Percentiles rank a stretch among this genome's conserved stretches.
Evolutionary conservation across 2,888 invertebrate genomes (phyloP).

Genomic region (Zonitis immaculata): DNA sequence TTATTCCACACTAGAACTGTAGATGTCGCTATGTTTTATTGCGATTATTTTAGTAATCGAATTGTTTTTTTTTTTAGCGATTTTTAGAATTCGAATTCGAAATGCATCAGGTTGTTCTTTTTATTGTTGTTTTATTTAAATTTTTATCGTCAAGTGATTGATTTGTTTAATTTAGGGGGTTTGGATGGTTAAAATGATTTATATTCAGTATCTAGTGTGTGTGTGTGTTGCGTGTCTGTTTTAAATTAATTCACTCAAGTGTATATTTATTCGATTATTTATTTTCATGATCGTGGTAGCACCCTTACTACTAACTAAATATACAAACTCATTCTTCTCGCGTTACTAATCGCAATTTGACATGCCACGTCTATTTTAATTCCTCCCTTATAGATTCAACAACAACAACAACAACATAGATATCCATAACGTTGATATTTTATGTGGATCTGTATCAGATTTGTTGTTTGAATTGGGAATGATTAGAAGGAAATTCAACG

Average conservation of each 20-base stretch:
- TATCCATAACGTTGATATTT: conserved; percentile 4
- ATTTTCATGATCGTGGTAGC: conserved; percentile 40
- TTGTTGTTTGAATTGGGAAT: not conserved
- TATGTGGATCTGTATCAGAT: too few species aligned
- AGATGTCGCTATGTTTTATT: not conserved
- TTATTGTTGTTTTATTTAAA: not conserved
- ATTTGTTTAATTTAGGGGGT: too few species aligned
- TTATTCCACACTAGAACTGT: too few species aligned
- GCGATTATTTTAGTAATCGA: not conserved
- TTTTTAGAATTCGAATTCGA: not conserved
- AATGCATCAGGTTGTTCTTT: not conserved
- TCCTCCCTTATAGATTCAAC: conserved; percentile 24
- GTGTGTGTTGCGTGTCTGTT: conserved; percentile 42
- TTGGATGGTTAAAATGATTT: not conserved
- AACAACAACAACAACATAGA: conserved; percentile 12
- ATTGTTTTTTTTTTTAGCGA: too few species aligned
- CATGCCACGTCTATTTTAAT: conserved; percentile 45
- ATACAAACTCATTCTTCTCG: conserved; percentile 40
- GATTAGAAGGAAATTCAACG: too few species aligned
- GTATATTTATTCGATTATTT: conserved; percentile 47
- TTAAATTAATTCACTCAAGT: conserved; percentile 45
- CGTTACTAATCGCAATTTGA: conserved; percentile 48
- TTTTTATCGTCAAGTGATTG: too few species aligned
- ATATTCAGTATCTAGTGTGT: conserved; percentile 23
- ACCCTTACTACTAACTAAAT: conserved; percentile 19